phyloP scores from a whole-genome alignment of 2,797 vertebrate species.

The Smutsia gigantea region DNA sequence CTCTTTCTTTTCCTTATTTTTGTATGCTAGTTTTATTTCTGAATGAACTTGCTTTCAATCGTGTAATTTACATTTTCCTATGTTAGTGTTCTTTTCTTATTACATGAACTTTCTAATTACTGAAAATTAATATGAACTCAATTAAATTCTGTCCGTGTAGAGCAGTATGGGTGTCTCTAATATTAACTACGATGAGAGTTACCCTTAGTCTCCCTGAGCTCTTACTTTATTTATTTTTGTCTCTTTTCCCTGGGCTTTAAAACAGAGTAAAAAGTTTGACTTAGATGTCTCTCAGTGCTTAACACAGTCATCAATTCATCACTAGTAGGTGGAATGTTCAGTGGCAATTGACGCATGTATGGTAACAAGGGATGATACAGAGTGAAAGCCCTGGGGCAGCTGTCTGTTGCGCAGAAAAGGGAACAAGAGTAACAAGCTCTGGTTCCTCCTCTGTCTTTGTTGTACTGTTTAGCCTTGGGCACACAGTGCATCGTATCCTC shows the following conservation, averaged over 20 bases:
- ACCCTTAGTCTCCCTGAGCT: not conserved
- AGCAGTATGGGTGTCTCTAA: not conserved
- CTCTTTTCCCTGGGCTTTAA: conserved; percentile 5
- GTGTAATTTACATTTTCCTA: conserved; percentile 41
- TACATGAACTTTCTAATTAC: not conserved
- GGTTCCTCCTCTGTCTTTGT: not conserved
- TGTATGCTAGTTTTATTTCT: not conserved
- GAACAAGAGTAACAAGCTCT: not conserved
- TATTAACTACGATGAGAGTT: not conserved
- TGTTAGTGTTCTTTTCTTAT: not conserved
- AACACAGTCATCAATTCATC: not conserved
- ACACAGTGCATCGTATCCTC: not conserved
- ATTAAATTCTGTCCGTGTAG: not conserved
- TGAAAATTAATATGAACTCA: conserved; percentile 16
- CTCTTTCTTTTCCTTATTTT: not conserved
- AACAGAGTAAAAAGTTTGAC: not conserved
- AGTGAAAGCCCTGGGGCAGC: not conserved
- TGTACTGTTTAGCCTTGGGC: not conserved
- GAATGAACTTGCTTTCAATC: not conserved
- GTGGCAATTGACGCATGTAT: not conserved
- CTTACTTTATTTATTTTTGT: not conserved
- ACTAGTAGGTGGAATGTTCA: not conserved
- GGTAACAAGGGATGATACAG: not conserved
- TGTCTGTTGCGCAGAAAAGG: not conserved
- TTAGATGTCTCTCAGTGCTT: not conserved